Base-by-base conservation (phyloP, 2,888 invertebrate species). In the Orthosia gothica region DNA sequence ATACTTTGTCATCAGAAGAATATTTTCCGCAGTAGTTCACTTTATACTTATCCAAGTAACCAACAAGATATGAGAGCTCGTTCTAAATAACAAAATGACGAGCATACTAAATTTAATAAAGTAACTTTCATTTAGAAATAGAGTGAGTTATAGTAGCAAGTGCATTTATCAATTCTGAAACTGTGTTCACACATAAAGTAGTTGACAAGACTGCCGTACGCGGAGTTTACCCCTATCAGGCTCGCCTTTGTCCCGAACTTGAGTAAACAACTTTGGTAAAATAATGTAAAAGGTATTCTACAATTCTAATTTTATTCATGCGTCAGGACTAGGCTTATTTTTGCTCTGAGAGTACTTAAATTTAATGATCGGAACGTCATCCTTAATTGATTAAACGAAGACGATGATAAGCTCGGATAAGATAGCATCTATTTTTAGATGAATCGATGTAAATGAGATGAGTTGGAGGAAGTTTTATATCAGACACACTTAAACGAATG, bases 141-240 rank as follows among this genome's bases (percentile, higher is more conserved):
- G 57, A 61, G 40, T 63, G 57, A 64, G 59, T 67, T 72, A 54
- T 74, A 84, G 79, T 83, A 71, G 50, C 47, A 71, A 83, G 64
- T 75, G 84, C 83, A 85, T 74, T 57, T 69, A 75, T 76, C 83
- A 85, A 78, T 70, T 75, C 58, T 3, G 55, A 78, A 85, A 85
- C 83, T 81, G 64, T 76, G 54, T 45, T 77, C 79, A 73, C 65
- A 83, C 65, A 70, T 74, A 70, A 78, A n/a, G n/a, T 81, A 74
- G 83, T 78, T 84, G 78, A 83, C 81, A 78, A 83, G 69, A 76
- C 20, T 72, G 81, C 81, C 78, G 64, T 59, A 58, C 80, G 70
- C 58, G 32, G 68, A 72, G 74, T 71, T 61, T 77, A 32, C 84
- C 81, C 74, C 74, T 81, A 83, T 84, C 84, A 83, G 70, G 61